Conservation (phyloP, 2,888 invertebrate species). For the Ochlodes sylvanus region DNA sequence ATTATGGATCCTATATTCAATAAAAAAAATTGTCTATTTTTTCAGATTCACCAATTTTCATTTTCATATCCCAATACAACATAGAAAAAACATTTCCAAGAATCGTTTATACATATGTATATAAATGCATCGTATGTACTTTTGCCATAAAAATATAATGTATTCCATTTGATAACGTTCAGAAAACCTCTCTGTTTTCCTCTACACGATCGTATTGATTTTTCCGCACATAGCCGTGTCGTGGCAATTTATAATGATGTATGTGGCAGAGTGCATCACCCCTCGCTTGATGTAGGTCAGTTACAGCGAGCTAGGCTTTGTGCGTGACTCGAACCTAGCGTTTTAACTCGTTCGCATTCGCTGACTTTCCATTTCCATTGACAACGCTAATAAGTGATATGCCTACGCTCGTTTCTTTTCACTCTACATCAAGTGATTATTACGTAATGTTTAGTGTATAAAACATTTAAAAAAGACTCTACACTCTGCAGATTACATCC, state of each 20-base stretch:
- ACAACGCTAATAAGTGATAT: slow-evolving; percentile 24
- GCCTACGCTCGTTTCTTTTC: neutral
- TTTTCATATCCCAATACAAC: too few species aligned
- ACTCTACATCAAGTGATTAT: too few species aligned
- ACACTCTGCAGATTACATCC: too few species aligned
- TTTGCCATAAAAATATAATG: neutral
- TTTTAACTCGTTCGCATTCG: slow-evolving; percentile 38
- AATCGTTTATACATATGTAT: too few species aligned
- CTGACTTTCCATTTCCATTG: slow-evolving; percentile 38
- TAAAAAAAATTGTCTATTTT: too few species aligned
- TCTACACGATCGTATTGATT: slow-evolving; percentile 23
- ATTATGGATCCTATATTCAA: too few species aligned
- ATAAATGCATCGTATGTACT: too few species aligned
- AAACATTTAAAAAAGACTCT: too few species aligned
- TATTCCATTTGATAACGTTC: neutral
- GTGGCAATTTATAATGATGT: slow-evolving; percentile 35
- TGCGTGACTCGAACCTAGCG: slow-evolving; percentile 49
- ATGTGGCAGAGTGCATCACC: slow-evolving; percentile 64
- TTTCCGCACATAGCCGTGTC: slow-evolving; percentile 8
- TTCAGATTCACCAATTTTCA: too few species aligned
- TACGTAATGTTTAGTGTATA: too few species aligned
- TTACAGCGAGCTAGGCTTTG: slow-evolving; percentile 59
- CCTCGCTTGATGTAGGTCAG: slow-evolving; percentile 71
- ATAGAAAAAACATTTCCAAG: too few species aligned
- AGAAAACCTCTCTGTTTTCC: neutral